Conservation (phyloP, 2,888 invertebrate genomes). For the Pardosa pseudoannulata region DNA sequence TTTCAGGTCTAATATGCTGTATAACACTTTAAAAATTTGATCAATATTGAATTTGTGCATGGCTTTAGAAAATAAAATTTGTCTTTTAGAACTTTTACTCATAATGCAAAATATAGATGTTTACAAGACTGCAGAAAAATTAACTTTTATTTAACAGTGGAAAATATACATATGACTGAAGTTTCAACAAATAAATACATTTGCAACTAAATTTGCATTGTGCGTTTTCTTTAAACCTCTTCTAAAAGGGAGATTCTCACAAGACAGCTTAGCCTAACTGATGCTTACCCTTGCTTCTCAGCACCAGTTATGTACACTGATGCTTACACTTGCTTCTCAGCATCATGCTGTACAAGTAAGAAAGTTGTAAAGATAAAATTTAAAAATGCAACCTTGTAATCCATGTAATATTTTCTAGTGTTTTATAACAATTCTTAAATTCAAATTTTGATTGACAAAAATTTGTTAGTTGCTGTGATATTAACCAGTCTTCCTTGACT, state of each 20-base stretch:
- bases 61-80: no score
- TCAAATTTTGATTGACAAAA: not conserved
- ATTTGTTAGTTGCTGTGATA: not conserved
- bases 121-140: constrained; percentile 5
- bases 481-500: constrained; percentile 37
- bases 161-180: not conserved
- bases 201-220: constrained; percentile 11
- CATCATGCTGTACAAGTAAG: constrained; percentile 23
- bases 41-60: no score
- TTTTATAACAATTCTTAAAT: constrained; percentile 5
- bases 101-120: no score
- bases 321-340: constrained; percentile 46
- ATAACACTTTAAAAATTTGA: no score
- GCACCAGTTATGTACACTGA: not conserved
- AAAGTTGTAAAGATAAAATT: constrained; percentile 13
- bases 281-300: constrained; percentile 52
- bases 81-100: no score
- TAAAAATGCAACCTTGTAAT: not conserved
- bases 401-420: not conserved
- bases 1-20: no score
- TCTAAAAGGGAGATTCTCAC: constrained; percentile 1
- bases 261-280: not conserved
- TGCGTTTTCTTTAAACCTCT: not conserved
- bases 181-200: not conserved
- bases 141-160: constrained; percentile 1